Percentiles rank a stretch among this genome's conserved stretches.
phyloP scores from a whole-genome alignment of 1,140 invertebrate species.

The Streblospio benedicti region DNA sequence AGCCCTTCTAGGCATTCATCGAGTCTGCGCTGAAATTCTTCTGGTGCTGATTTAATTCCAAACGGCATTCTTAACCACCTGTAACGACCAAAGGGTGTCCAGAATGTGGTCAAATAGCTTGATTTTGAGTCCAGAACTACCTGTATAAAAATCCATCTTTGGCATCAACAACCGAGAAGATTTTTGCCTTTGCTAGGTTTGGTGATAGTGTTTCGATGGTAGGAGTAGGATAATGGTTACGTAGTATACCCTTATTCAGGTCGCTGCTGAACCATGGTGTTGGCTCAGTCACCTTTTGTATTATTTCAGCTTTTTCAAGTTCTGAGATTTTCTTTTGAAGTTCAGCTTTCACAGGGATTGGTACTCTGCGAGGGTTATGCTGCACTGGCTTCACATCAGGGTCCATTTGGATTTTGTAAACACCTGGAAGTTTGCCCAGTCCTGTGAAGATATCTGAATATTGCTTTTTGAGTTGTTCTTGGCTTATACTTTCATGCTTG shows the following conservation, averaged over 20 bases:
- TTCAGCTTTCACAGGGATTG: too few species aligned
- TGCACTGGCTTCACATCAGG: conserved; percentile 2
- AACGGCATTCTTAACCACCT: conserved; percentile 21
- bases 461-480: too few species aligned
- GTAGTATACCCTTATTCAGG: background rate
- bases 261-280: conserved; percentile 21
- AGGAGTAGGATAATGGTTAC: conserved; percentile 1
- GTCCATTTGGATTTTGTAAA: background rate
- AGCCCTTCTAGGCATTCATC: conserved; percentile 32
- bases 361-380: background rate
- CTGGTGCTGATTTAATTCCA: conserved; percentile 28
- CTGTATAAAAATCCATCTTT: conserved; percentile 16
- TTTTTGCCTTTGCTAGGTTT: background rate
- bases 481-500: too few species aligned
- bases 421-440: background rate
- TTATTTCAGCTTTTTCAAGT: too few species aligned
- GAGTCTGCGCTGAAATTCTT: conserved; percentile 46
- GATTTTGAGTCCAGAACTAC: conserved; percentile 14
- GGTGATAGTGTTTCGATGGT: background rate
- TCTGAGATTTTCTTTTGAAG: too few species aligned
- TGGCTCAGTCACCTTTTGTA: conserved; percentile 21
- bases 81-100: conserved; percentile 21
- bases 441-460: background rate
- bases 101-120: conserved; percentile 10
- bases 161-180: background rate